These are phyloP conservation scores for Aphelenchoides avenae DNA, from an alignment of 1,140 invertebrate species.

Conservation along the genomic window DNA sequence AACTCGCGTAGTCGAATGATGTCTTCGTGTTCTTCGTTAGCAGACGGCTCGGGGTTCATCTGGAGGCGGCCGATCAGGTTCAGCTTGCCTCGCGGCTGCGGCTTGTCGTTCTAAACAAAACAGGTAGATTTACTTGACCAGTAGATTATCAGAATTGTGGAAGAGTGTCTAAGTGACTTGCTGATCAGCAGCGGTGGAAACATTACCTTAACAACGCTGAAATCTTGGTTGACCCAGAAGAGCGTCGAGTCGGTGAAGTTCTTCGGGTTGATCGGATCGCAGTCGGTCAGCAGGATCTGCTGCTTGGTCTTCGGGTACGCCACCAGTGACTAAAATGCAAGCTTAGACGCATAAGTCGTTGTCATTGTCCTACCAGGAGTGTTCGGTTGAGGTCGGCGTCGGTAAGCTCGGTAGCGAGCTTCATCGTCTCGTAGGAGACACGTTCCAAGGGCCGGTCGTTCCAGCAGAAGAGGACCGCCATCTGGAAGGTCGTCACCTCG, in stretches of 20 bases:
- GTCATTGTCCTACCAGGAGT: slow-evolving; percentile 78
- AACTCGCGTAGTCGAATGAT: slow-evolving; percentile 41
- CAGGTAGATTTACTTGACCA: neutral
- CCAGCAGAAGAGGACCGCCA: slow-evolving; percentile 98
- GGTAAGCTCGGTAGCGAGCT: slow-evolving; percentile 89
- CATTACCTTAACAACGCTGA: slow-evolving; percentile 37
- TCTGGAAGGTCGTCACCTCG: slow-evolving; percentile 98
- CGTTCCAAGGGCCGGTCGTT: slow-evolving; percentile 79
- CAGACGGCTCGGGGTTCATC: slow-evolving; percentile 28
- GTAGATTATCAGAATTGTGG: no score
- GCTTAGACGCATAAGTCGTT: no score
- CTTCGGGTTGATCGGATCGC: slow-evolving; percentile 27
- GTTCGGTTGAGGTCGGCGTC: slow-evolving; percentile 90
- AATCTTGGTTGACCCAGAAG: slow-evolving; percentile 48
- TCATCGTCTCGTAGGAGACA: slow-evolving; percentile 88
- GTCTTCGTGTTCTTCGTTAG: slow-evolving; percentile 44
- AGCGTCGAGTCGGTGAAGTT: slow-evolving; percentile 33
- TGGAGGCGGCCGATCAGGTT: slow-evolving; percentile 41
- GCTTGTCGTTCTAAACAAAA: slow-evolving; percentile 43
- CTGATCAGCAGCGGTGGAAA: no score
- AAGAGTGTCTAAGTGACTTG: no score
- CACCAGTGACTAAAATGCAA: slow-evolving; percentile 38
- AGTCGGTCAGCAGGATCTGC: slow-evolving; percentile 41
- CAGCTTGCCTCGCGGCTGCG: slow-evolving; percentile 36
- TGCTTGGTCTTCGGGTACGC: slow-evolving; percentile 32